Base-by-base conservation (phyloP, 2,888 invertebrate species). In the Archips crataeganus region DNA sequence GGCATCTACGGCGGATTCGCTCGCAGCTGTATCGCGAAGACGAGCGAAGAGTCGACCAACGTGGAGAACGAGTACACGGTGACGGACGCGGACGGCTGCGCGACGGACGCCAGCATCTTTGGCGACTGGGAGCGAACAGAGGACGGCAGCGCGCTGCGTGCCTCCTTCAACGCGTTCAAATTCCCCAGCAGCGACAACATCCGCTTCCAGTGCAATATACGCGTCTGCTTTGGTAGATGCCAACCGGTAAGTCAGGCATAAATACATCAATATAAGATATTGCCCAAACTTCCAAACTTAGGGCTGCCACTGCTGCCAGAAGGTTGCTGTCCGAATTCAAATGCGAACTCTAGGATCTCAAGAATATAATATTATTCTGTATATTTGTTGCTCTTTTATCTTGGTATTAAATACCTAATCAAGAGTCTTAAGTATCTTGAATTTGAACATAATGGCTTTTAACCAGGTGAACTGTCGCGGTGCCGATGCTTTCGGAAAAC, bases 181-280 rank as follows among this genome's bases (percentile, higher is more conserved):
- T 99, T 98, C 96, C 98, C 98, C 0, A 98, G 97, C 82, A 98
- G 98, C 84, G 98, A 98, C 85, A 98, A 98, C 85, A 98, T 98
- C 82, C 95, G 98, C 90, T 98, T 99, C 97, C 98, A 98, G 90
- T 98, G 98, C 89, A 98, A 98, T 89, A 98, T 98, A 82, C 96
- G 98, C 75, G 98, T 99, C 10, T 98, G 98, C 95, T 98, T 98
- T 86, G 98, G 98, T 87, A 97, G 97, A 93, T 99, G 98, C 88
- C 98, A 98, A 95, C 98, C 98, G 82, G 98, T 97, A 93, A 95
- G 96, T 70, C 57, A 66, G 15, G 47, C 10, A 62, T n/a, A 13
- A 49, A 49, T 49, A 4, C 5, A 1, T n/a, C 4, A 4, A 49
- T 49, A 15, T 1, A 54, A 54, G 5, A 5, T n/a, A 49, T 49